A percentile compares a stretch with the other conserved stretches of the same genome.
phyloP scores from a whole-genome alignment of 1,140 invertebrate genomes.

The Cotesia chilonis region DNA sequence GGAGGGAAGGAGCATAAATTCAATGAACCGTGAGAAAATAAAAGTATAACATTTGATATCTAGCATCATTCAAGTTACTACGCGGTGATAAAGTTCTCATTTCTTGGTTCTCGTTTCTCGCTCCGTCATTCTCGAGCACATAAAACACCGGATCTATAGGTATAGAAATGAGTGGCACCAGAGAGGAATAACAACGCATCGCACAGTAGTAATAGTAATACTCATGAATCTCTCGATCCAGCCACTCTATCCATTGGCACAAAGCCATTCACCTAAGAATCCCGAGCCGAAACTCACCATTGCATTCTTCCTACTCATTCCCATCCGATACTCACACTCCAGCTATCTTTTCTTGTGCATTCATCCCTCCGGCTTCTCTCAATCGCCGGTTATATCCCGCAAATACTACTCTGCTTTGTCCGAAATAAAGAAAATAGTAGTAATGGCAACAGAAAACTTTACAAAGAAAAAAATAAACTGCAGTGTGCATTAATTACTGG shows the following conservation, averaged over 20 bases:
- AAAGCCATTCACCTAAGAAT: conserved; percentile 29
- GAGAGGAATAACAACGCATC: conserved; percentile 38
- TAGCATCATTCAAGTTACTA: neutral
- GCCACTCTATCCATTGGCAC: conserved; percentile 28
- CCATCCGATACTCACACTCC: neutral
- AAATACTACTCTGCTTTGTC: neutral
- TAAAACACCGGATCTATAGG: neutral
- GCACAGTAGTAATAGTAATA: conserved; percentile 25
- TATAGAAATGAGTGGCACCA: neutral
- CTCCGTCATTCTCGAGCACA: conserved; percentile 24
- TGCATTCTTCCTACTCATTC: conserved; percentile 10
- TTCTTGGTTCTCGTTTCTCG: conserved; percentile 10
- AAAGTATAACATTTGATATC: neutral
- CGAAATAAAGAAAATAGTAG: neutral
- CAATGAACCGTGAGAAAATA: neutral
- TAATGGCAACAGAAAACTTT: too few species aligned
- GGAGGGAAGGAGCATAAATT: neutral
- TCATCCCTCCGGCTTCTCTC: neutral
- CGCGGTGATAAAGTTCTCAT: conserved; percentile 29
- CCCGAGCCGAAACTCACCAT: conserved; percentile 28
- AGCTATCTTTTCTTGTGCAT: neutral
- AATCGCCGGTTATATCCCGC: neutral
- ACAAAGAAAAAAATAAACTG: too few species aligned
- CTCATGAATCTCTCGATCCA: conserved; percentile 35
- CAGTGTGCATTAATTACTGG: too few species aligned